A percentile compares a stretch with the other conserved stretches of the same genome.
These are phyloP conservation scores for Lepisosteus osseus DNA, from an alignment of 2,113 vertebrate species.

Conservation along the genomic window DNA sequence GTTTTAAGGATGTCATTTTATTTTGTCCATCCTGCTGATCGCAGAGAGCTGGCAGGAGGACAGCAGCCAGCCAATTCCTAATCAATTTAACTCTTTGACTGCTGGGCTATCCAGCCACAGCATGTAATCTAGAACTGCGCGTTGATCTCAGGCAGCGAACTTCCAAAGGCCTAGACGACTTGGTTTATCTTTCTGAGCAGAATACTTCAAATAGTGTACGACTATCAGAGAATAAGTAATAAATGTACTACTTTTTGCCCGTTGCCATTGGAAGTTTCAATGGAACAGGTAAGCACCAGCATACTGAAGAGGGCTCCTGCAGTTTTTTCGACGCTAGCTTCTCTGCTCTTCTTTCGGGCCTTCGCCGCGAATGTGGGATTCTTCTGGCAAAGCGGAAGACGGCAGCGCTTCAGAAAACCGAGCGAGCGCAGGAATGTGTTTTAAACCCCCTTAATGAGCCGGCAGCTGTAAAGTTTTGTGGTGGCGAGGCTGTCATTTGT, in stretches of 20 bases:
- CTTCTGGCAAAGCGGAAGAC: neutral
- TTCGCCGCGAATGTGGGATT: neutral
- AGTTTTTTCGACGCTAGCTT: no score
- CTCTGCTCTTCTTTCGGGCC: neutral
- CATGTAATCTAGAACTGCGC: slow-evolving; percentile 7
- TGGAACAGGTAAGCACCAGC: no score
- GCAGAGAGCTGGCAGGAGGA: neutral
- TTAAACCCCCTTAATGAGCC: slow-evolving; percentile 15
- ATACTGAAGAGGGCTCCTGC: no score
- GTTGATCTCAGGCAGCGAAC: neutral
- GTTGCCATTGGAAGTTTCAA: no score
- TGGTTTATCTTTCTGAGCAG: no score
- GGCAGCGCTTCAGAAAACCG: neutral
- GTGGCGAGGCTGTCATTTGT: slow-evolving; percentile 16
- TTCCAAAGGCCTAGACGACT: no score
- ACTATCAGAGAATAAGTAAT: no score
- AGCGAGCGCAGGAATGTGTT: neutral
- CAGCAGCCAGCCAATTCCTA: slow-evolving; percentile 14
- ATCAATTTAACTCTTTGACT: slow-evolving; percentile 14
- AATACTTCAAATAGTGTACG: no score
- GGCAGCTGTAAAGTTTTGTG: slow-evolving; percentile 5
- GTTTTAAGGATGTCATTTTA: slow-evolving; percentile 25
- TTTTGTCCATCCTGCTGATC: neutral
- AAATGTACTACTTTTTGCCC: no score
- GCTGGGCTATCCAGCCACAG: neutral